These are phyloP conservation scores for Melangyna quadrimaculata DNA, from an alignment of 2,888 invertebrate species.

Conservation along the genomic window DNA sequence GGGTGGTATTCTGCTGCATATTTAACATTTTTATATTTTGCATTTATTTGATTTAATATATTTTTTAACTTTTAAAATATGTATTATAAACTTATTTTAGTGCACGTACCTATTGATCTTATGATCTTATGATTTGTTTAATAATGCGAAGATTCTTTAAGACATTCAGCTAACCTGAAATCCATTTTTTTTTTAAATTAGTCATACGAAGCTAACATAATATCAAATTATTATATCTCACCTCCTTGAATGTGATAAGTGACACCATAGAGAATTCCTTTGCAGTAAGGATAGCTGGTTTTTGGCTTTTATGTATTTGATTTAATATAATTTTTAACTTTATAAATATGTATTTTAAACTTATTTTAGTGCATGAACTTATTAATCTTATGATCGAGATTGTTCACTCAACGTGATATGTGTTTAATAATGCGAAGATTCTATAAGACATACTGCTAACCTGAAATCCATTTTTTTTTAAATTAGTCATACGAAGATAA, in stretches of 20 bases:
- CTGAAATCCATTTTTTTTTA: conserved; percentile 51
- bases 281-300: conserved; percentile 73
- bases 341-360: no score
- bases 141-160: conserved; percentile 74
- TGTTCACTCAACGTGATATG: background rate
- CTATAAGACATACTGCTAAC: conserved; percentile 74
- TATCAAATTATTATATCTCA: conserved; percentile 17
- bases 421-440: conserved; percentile 72
- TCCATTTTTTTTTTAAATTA: background rate
- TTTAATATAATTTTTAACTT: no score
- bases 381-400: background rate
- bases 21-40: no score
- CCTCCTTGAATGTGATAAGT: conserved; percentile 75
- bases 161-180: conserved; percentile 74
- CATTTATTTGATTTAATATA: no score
- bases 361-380: no score
- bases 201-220: background rate
- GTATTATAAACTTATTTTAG: no score
- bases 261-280: conserved; percentile 75
- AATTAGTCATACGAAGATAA: background rate
- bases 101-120: no score
- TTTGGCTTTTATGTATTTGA: no score
- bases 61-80: no score
- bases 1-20: no score
- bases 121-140: conserved; percentile 41